Base-by-base conservation (phyloP, 2,113 vertebrate genomes). In the Balaeniceps rex region DNA sequence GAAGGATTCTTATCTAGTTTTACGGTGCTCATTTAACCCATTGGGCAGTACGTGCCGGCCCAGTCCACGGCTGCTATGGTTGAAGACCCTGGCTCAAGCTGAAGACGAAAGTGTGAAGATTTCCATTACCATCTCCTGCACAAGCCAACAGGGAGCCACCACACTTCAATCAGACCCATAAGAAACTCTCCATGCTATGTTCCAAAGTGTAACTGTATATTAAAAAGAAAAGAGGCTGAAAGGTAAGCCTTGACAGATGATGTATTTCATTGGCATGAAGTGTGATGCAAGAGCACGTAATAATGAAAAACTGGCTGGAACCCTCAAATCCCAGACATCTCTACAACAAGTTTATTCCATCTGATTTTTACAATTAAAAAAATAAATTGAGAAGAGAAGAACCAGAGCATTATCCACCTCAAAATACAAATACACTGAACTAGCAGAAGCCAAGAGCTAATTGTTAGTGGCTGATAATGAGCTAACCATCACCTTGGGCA, bases 11-110 rank as follows among this genome's bases (percentile, higher is more conserved):
- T 55, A 79, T 29, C 72, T 51, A 33, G 26, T 90, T 92, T 64
- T 47, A 38, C 2, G 0, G 40, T 22, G 38, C 42, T 87, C 3
- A 0, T 91, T 79, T 54, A 95, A 95, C 54, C 15, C 46, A 54
- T 6, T 36, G 78, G 58, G 79, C 54, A 51, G 58, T 17, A n/a
- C 3, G 1, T 3, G 4, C 25, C 78, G 47, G 58, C 54, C 36
- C 31, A 47, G 54, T 24, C n/a, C 2, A 1, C 2, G 2, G 40
- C n/a, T 36, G 29, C 52, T 51, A 40, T 0, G 4, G 31, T 46
- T 94, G 79, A 70, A 83, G 68, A 68, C 25, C 15, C 34, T 3
- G 3, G 60, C 52, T 85, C 31, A 82, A 65, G 40, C 57, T 84
- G 49, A 66, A 89, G 69, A 63, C 25, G 22, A 15, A 82, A 92